Percentiles rank a stretch among this genome's conserved stretches.
Conservation (phyloP, 2,888 invertebrate species). For the Podotricha telesiphe region DNA sequence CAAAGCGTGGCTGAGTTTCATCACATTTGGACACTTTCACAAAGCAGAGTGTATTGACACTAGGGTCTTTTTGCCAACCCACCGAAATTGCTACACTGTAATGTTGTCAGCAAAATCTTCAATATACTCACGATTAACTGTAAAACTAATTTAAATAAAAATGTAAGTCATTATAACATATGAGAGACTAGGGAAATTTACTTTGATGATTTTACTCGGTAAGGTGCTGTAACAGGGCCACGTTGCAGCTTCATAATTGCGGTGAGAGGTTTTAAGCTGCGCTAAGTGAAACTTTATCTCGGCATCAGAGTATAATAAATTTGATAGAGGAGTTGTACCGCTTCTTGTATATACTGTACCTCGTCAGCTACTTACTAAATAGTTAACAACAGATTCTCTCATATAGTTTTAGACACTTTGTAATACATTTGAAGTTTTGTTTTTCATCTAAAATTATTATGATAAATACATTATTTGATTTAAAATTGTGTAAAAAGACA, state of each 20-base stretch:
- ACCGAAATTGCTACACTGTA: too few relatives aligned
- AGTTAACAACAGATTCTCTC: not conserved
- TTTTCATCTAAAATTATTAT: too few relatives aligned
- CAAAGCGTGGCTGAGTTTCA: too few relatives aligned
- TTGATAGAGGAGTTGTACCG: slow-evolving; percentile 14
- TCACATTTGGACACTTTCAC: too few relatives aligned
- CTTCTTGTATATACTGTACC: not conserved
- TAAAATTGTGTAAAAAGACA: too few relatives aligned
- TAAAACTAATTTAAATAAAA: slow-evolving; percentile 2
- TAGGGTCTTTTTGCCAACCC: too few relatives aligned
- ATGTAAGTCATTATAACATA: not conserved
- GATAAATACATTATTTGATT: too few relatives aligned
- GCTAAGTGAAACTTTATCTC: slow-evolving; percentile 31
- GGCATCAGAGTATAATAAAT: slow-evolving; percentile 27
- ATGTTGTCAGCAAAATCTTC: too few relatives aligned
- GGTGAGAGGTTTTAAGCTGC: slow-evolving; percentile 19
- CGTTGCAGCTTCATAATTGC: slow-evolving; percentile 24
- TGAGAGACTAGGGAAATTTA: not conserved
- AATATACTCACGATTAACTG: too few relatives aligned
- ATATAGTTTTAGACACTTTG: not conserved
- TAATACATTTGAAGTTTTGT: not conserved
- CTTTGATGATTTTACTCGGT: not conserved
- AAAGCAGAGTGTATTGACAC: too few relatives aligned
- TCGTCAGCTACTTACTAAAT: not conserved
- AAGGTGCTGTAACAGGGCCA: not conserved